Conservation (phyloP, 2,113 vertebrate species). For the Sinocyclocheilus rhinocerous region DNA sequence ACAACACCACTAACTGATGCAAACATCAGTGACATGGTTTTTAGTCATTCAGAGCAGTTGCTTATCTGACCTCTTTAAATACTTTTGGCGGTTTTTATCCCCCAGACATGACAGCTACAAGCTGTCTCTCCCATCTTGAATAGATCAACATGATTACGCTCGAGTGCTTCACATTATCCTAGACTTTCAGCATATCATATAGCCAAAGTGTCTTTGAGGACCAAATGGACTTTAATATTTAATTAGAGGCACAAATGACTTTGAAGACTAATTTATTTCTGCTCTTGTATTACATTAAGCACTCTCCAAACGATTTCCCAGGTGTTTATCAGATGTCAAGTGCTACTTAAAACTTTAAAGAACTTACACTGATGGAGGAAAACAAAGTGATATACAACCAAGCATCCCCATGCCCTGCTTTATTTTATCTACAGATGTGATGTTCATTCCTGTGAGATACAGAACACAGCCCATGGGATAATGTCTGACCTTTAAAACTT, state of each 20-base stretch:
- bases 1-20: background rate
- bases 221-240: slow-evolving; percentile 23
- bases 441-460: slow-evolving; percentile 18
- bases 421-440: slow-evolving; percentile 27
- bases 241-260: slow-evolving; percentile 20
- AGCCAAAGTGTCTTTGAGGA: background rate
- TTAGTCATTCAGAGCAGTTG: slow-evolving; percentile 26
- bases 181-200: background rate
- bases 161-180: background rate
- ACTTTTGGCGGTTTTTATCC: background rate
- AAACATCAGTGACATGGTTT: slow-evolving; percentile 15
- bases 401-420: background rate
- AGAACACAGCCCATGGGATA: slow-evolving; percentile 23
- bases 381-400: background rate
- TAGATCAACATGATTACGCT: slow-evolving; percentile 9
- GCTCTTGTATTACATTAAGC: slow-evolving; percentile 20
- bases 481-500: slow-evolving; percentile 38
- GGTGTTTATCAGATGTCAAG: slow-evolving; percentile 8
- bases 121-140: slow-evolving; percentile 21
- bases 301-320: background rate
- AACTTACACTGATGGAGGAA: background rate
- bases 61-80: slow-evolving; percentile 21
- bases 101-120: slow-evolving; percentile 30
- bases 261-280: slow-evolving; percentile 13
- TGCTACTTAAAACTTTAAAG: background rate